Evolutionary conservation across 1,140 invertebrate species (phyloP), one percentile per base, ranked within the genome.

Genomic region (Drosophila sechellia): DNA sequence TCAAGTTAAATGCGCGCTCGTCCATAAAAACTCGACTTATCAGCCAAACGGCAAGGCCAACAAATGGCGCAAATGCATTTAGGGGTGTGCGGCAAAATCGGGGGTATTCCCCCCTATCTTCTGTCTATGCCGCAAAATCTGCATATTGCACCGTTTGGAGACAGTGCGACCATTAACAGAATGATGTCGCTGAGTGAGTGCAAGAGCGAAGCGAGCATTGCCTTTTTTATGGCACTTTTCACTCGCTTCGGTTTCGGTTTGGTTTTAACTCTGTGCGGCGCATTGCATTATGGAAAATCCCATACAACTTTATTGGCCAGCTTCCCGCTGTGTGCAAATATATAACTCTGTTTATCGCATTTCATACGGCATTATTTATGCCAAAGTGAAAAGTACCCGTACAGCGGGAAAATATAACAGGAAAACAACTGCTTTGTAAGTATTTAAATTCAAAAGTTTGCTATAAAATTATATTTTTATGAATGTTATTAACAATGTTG

Each of bases 321-420:
- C 79, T 76, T 55, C 84, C 79, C 66, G 83, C 81, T 89, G 84
- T 66, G 83, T 64, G 66, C 71, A 68, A 83, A 81, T 87, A 83
- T 83, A 79, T 78, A 79, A 70, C 80, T 79, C 70, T 83, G 84
- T 64, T 89, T 86, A 86, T 89, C 71, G 65, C 59, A 64, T 70
- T 83, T 86, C 86, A 86, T 87, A 66, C 78, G 43, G 68, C 79
- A 77, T 89, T 87, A 87, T 87, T 87, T 87, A 89, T 89, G 83
- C 71, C 70, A 77, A 72, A 76, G 60, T 71, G 81, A 77, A 77
- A 77, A 63, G 56, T 57, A 39, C 57, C 25, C 40, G 10, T 39
- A 31, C 42, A 48, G n/a, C 13, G 54, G 60, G 48, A 72, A 59
- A 35, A 70, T 31, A 22, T 13, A 27, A 63, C 20, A 73, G 1